phyloP scores from a whole-genome alignment of 2,888 invertebrate species.

The Aleiodes testaceus region DNA sequence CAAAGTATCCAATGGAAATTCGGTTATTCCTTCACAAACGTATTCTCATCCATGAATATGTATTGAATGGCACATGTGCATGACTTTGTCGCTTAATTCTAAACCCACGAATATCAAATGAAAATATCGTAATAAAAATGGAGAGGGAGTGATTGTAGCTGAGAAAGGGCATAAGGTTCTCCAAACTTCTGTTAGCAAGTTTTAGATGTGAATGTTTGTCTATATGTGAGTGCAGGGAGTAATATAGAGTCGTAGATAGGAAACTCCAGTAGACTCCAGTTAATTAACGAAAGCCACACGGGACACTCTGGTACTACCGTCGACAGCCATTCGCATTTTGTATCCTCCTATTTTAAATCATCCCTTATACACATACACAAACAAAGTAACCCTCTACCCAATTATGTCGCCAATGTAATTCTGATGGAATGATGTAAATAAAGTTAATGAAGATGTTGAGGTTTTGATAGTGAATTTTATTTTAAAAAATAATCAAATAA shows the following conservation, averaged over 20 bases:
- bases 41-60: slow-evolving; percentile 18
- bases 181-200: slow-evolving; percentile 23
- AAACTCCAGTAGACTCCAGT: slow-evolving; percentile 65
- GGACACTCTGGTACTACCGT: slow-evolving; percentile 60
- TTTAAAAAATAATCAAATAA: too few species aligned
- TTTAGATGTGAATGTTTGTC: slow-evolving; percentile 41
- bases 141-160: slow-evolving; percentile 26
- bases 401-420: slow-evolving; percentile 16
- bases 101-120: slow-evolving; percentile 25
- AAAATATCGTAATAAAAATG: slow-evolving; percentile 24
- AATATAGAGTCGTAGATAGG: slow-evolving; percentile 53
- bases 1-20: slow-evolving; percentile 15
- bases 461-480: background rate
- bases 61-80: slow-evolving; percentile 6
- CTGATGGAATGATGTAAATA: slow-evolving; percentile 23
- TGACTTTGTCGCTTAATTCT: background rate
- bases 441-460: background rate
- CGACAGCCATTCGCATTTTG: slow-evolving; percentile 52
- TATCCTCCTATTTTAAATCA: slow-evolving; percentile 45
- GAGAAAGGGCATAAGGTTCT: slow-evolving; percentile 36
- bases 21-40: background rate
- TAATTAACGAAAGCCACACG: slow-evolving; percentile 70
- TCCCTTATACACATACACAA: background rate
- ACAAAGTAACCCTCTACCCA: background rate
- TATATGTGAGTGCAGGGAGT: slow-evolving; percentile 41